Conservation (phyloP, 2,797 vertebrate species). For the Avahi laniger region DNA sequence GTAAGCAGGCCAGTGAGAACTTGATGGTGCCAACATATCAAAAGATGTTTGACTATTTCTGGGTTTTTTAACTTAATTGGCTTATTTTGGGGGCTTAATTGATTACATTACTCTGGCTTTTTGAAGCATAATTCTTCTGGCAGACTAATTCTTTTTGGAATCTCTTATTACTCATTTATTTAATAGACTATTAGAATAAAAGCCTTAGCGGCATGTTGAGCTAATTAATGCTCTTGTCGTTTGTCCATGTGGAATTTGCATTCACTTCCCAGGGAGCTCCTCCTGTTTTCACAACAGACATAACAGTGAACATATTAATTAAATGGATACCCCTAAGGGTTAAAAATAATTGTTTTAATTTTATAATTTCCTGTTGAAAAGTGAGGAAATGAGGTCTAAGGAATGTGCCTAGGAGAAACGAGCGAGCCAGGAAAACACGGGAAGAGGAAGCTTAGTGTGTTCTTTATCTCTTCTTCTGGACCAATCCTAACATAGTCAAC, state of each 20-base stretch:
- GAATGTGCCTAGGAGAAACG: background rate
- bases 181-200: background rate
- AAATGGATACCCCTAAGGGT: background rate
- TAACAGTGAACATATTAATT: background rate
- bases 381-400: background rate
- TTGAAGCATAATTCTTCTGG: background rate
- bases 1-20: background rate
- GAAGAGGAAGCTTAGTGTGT: background rate
- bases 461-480: background rate
- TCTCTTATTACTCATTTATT: conserved; percentile 17
- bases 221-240: background rate
- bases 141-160: background rate
- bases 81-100: background rate
- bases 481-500: background rate
- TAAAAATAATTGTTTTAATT: background rate
- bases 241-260: background rate
- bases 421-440: background rate
- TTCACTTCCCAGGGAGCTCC: background rate
- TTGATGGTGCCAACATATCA: background rate
- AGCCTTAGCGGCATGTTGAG: background rate
- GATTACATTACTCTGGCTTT: background rate
- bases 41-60: background rate
- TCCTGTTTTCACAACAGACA: background rate
- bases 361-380: conserved; percentile 14
- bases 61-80: background rate